These are phyloP conservation scores for Andrena chrysosceles DNA, from an alignment of 2,888 invertebrate species.

Conservation along the genomic window DNA sequence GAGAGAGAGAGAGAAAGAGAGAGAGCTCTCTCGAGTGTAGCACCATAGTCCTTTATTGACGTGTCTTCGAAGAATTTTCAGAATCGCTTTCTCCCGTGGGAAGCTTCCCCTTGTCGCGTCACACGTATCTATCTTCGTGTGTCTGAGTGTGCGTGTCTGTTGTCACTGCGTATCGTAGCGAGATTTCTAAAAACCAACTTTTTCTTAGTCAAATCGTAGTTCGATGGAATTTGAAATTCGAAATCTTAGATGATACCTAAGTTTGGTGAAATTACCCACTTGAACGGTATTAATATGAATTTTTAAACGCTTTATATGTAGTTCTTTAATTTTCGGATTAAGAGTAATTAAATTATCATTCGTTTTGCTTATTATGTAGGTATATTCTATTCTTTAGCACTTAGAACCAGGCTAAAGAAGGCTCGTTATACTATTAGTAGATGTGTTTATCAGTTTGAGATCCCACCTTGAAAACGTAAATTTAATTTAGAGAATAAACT, in stretches of 20 bases:
- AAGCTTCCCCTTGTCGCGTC: constrained; percentile 58
- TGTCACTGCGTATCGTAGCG: neutral
- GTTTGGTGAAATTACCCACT: neutral
- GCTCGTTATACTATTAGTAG: no score
- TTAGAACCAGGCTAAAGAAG: no score
- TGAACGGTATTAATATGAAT: no score
- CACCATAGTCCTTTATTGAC: constrained; percentile 64
- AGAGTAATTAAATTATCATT: no score
- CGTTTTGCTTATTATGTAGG: no score
- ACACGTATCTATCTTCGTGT: constrained; percentile 36
- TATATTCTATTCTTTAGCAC: no score
- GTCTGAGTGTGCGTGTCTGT: neutral
- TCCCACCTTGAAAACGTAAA: no score
- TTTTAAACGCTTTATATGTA: no score
- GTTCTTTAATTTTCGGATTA: no score
- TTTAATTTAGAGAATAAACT: no score
- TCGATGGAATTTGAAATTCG: neutral
- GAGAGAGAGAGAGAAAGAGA: constrained; percentile 21
- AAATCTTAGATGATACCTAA: neutral
- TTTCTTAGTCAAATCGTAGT: neutral
- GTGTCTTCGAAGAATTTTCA: constrained; percentile 73
- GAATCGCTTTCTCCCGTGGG: constrained; percentile 67
- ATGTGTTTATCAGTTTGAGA: no score
- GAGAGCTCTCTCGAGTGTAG: constrained; percentile 51
- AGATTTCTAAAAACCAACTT: neutral